A percentile compares a stretch with the other conserved stretches of the same genome.
Evolutionary conservation across 2,888 invertebrate genomes (phyloP).

Genomic region (Apodemia hepburni): DNA sequence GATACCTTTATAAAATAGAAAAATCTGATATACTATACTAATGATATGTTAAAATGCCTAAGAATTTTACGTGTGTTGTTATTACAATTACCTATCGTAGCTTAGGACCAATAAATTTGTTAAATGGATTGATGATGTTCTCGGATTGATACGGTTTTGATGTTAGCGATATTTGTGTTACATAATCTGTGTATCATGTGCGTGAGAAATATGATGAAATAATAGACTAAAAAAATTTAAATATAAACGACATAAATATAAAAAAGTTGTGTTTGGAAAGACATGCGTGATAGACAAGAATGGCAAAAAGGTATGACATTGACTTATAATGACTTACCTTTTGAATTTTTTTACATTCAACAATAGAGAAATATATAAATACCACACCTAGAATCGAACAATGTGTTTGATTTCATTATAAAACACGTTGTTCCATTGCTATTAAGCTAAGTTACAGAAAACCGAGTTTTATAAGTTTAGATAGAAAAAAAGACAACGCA

Average conservation of each 20-base stretch:
- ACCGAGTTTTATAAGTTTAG: constrained; percentile 58
- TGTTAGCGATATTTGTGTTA: constrained; percentile 37
- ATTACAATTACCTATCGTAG: constrained; percentile 29
- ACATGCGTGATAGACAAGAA: constrained; percentile 61
- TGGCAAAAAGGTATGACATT: constrained; percentile 65
- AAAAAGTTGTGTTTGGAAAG: constrained; percentile 44
- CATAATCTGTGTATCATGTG: constrained; percentile 57
- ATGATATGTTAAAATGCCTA: constrained; percentile 66
- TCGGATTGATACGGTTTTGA: constrained; percentile 39
- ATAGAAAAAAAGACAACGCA: constrained; percentile 69
- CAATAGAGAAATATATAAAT: constrained; percentile 26
- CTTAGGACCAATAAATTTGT: constrained; percentile 38
- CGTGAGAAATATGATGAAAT: constrained; percentile 67
- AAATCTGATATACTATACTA: constrained; percentile 59
- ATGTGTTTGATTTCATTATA: constrained; percentile 47
- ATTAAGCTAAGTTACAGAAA: constrained; percentile 64
- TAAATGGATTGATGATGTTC: constrained; percentile 45
- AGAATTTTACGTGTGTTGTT: constrained; percentile 44
- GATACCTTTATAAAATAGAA: constrained; percentile 47
- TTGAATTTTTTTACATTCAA: constrained; percentile 24
- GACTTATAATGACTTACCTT: constrained; percentile 63
- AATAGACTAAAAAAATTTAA: constrained; percentile 49
- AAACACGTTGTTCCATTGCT: constrained; percentile 64
- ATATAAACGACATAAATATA: constrained; percentile 47
- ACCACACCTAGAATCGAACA: constrained; percentile 56